Evolutionary conservation across 2,113 vertebrate species (phyloP), one percentile per base, ranked within the genome.

Genomic region (Alces alces): DNA sequence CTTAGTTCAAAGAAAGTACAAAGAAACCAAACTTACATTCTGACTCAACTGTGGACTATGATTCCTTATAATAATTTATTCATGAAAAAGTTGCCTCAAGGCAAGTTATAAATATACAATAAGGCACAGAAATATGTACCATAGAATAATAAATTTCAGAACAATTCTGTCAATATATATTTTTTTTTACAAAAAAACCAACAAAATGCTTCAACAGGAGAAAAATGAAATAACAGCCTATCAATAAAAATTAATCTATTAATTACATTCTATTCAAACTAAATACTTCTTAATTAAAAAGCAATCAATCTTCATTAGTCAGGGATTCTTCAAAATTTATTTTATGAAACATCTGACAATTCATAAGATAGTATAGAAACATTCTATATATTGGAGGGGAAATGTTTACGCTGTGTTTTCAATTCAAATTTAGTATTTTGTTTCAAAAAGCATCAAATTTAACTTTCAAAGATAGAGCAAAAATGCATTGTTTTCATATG

Each of bases 1-100:
- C 36, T 89, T n/a, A 70, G 70, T 70, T 92, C 66, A 92, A 70
- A 97, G 66, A 87, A 93, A 57, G 54, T 73, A 66, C 36, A 86
- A 88, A 93, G 33, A 93, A 89, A 92, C 10, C 43, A 14, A 86
- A 83, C 30, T 83, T 89, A 33, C 4, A 93, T 87, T 87, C 61
- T 91, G 78, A 93, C 30, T 92, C 91, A 93, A 79, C 4, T 82
- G 30, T 64, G 33, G 39, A 45, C 89, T 92, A 89, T 16, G 28
- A 86, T 83, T 92, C 36, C 76, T 96, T 96, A 16, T 93, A 82
- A 90, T 95, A 92, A 93, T 64, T 94, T 82, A 96, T 92, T 96
- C 54, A 94, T 86, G 33, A 96, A 93, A 95, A 96, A 19, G 30
- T 39, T 95, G 33, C 78, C 87, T 95, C 57, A 86, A 86, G 83